Conservation (phyloP, 2,888 invertebrate genomes). For the Mellilla xanthometata region DNA sequence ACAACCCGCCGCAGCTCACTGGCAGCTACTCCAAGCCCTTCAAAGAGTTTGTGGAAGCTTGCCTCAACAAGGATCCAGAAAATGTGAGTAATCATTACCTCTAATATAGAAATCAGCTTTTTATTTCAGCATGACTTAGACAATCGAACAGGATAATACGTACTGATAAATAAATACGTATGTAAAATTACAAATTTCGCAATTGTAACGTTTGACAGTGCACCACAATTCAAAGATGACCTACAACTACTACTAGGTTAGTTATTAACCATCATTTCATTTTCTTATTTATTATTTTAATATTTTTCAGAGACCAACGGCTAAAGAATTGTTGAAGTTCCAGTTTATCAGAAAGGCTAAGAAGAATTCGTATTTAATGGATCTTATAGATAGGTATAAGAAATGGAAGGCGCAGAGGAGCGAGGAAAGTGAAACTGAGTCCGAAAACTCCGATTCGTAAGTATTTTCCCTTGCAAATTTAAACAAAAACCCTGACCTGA, state of each 20-base stretch:
- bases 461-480: conserved; percentile 57
- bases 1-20: conserved; percentile 96
- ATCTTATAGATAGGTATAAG: conserved; percentile 98
- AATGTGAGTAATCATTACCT: conserved; percentile 91
- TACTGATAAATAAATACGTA: too few relatives aligned
- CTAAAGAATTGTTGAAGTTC: conserved; percentile 97
- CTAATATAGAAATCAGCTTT: too few relatives aligned
- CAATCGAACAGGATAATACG: too few relatives aligned
- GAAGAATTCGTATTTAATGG: conserved; percentile 98
- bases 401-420: conserved; percentile 97
- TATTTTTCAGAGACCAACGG: conserved; percentile 93
- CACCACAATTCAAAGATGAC: too few relatives aligned
- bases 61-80: conserved; percentile 99
- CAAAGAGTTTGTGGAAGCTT: conserved; percentile 98
- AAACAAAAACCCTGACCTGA: neutral
- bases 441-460: conserved; percentile 97
- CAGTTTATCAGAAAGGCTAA: conserved; percentile 98
- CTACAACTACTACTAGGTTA: too few relatives aligned
- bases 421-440: conserved; percentile 96
- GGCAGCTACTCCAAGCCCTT: conserved; percentile 96
- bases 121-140: too few relatives aligned
- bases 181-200: too few relatives aligned
- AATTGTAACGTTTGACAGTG: too few relatives aligned
- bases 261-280: neutral
- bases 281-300: neutral